Evolutionary conservation across 1,140 invertebrate genomes (phyloP).

Genomic region (Trachymyrmex septentrionalis): DNA sequence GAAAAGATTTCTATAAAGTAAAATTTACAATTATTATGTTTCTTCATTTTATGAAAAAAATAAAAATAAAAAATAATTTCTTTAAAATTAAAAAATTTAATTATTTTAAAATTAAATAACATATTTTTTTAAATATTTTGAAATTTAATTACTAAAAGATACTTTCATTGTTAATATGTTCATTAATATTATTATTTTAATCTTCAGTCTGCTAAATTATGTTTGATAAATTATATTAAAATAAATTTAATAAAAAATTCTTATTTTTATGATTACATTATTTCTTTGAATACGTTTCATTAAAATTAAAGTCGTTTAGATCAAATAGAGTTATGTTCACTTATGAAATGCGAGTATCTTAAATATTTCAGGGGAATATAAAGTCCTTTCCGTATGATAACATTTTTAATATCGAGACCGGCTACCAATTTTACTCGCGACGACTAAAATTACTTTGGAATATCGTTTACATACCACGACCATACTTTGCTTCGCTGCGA

Average conservation of each 20-base stretch:
- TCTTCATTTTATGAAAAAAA: background rate
- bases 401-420: constrained; percentile 40
- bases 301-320: background rate
- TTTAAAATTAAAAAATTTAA: background rate
- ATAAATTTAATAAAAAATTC: background rate
- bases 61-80: background rate
- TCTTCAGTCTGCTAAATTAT: background rate
- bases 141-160: background rate
- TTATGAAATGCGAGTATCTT: constrained; percentile 39
- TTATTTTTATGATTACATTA: background rate
- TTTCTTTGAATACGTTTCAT: background rate
- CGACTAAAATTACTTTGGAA: constrained; percentile 61
- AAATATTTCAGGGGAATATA: constrained; percentile 13
- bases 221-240: background rate
- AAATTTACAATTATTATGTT: background rate
- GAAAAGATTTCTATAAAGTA: background rate
- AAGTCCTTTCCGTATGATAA: constrained; percentile 26
- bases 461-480: constrained; percentile 49
- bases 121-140: background rate
- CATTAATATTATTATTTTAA: background rate
- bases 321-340: background rate
- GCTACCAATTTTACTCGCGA: constrained; percentile 48
- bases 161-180: background rate
- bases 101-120: background rate
- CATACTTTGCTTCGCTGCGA: constrained; percentile 37